A percentile compares a stretch with the other conserved stretches of the same genome.
These are phyloP conservation scores for Vulpes lagopus DNA, from an alignment of 2,113 vertebrate genomes.

Conservation along the genomic window DNA sequence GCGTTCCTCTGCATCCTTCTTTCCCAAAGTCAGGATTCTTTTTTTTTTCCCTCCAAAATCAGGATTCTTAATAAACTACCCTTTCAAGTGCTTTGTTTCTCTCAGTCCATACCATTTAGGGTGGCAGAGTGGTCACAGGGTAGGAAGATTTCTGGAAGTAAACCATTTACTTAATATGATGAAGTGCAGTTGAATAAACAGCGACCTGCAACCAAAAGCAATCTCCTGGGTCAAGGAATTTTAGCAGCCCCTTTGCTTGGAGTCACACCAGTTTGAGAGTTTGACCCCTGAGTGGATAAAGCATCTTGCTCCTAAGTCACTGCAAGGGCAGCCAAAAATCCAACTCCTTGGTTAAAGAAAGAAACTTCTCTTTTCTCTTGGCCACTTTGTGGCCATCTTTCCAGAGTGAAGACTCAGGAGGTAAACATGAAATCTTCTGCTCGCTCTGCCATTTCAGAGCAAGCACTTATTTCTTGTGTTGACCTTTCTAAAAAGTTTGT, in stretches of 20 bases:
- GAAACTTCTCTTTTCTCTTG: background rate
- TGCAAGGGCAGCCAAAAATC: background rate
- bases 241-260: background rate
- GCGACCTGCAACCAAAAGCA: background rate
- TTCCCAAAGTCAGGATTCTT: background rate
- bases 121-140: background rate
- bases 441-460: constrained; percentile 40
- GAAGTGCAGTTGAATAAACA: background rate
- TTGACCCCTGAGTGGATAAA: background rate
- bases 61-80: background rate
- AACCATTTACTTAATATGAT: background rate
- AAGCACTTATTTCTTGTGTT: constrained; percentile 8
- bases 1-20: background rate
- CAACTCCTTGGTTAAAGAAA: background rate
- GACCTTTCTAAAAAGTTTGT: constrained; percentile 61
- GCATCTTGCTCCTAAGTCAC: background rate
- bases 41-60: background rate
- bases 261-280: background rate
- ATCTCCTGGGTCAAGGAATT: background rate
- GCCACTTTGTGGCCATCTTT: constrained; percentile 7
- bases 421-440: background rate
- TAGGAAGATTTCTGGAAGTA: background rate
- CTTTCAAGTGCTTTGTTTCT: background rate
- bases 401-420: constrained; percentile 42
- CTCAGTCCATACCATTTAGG: background rate